Conservation (phyloP, 2,113 vertebrate species). For the Ameiurus melas region DNA sequence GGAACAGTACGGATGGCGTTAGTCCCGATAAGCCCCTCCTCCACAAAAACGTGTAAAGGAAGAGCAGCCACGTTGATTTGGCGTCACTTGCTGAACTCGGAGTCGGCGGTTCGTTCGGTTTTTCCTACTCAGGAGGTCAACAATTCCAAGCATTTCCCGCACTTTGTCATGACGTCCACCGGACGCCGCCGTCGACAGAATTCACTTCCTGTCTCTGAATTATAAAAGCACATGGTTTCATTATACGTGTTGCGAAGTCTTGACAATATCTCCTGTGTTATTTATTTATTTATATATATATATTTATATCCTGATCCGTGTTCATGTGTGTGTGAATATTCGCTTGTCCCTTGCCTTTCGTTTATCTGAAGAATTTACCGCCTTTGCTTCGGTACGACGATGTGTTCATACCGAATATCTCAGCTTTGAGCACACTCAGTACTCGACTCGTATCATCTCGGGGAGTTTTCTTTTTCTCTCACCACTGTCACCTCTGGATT, state of each 20-base stretch:
- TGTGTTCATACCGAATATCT: background rate
- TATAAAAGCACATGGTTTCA: background rate
- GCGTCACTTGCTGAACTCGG: background rate
- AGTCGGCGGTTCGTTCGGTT: background rate
- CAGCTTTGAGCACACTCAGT: background rate
- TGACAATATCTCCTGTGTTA: background rate
- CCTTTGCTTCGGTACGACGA: background rate
- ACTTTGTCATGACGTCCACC: background rate
- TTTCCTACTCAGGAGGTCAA: background rate
- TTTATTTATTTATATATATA: too few species aligned
- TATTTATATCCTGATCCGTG: background rate
- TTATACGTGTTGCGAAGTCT: background rate
- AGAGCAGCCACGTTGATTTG: background rate
- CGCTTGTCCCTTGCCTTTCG: background rate
- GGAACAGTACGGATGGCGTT: background rate
- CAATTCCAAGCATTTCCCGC: background rate
- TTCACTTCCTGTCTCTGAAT: background rate
- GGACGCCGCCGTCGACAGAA: background rate
- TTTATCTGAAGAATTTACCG: background rate
- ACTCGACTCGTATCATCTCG: background rate
- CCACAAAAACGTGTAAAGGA: background rate
- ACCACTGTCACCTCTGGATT: background rate
- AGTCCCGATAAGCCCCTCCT: background rate
- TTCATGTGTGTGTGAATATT: background rate
- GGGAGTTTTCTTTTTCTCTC: background rate